phyloP scores from a whole-genome alignment of 2,797 vertebrate genomes.

The Buphagus erythrorhynchus region DNA sequence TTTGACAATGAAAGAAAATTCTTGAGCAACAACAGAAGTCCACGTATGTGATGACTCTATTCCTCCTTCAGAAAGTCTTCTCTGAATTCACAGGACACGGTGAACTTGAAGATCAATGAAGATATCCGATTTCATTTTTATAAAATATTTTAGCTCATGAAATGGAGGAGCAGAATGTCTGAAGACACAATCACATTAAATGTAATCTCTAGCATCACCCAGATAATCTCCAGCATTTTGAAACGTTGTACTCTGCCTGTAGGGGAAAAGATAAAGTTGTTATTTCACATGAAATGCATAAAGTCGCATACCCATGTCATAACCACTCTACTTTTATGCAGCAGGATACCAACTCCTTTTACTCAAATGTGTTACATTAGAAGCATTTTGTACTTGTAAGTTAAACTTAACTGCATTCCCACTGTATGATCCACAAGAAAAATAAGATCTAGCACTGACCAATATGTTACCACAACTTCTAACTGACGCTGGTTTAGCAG shows the following conservation, averaged over 20 bases:
- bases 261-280: conserved; percentile 16
- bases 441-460: neutral
- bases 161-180: conserved; percentile 40
- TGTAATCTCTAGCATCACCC: conserved; percentile 44
- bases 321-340: neutral
- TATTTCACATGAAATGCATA: conserved; percentile 26
- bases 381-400: neutral
- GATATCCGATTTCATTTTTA: conserved; percentile 40
- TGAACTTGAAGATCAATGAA: conserved; percentile 12
- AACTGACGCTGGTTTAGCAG: neutral
- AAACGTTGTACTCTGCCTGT: conserved; percentile 63
- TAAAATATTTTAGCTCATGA: conserved; percentile 49
- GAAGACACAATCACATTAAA: conserved; percentile 55
- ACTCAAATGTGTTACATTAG: neutral
- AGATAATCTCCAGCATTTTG: conserved; percentile 71
- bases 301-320: neutral
- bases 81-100: conserved; percentile 25
- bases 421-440: neutral
- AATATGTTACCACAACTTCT: neutral
- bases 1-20: neutral
- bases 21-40: neutral
- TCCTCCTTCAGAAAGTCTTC: conserved; percentile 43
- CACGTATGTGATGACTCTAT: neutral
- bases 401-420: neutral
- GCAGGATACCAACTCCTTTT: neutral